phyloP scores from a whole-genome alignment of 2,888 invertebrate genomes.

The Tinea semifulvella region DNA sequence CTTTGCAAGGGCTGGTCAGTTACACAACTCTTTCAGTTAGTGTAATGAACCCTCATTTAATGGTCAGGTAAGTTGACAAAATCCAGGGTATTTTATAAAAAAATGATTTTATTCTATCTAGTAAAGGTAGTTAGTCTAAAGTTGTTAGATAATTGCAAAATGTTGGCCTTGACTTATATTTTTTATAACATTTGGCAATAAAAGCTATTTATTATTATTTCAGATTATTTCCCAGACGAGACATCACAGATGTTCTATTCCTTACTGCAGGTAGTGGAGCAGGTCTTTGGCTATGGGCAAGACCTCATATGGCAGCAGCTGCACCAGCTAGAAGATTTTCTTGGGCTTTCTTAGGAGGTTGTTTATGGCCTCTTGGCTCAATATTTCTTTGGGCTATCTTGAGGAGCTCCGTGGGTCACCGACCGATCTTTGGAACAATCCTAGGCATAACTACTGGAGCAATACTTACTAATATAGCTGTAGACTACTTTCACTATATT shows the following conservation, averaged over 20 bases:
- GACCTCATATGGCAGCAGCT: constrained; percentile 78
- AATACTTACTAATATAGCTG: constrained; percentile 70
- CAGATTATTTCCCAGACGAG: constrained; percentile 76
- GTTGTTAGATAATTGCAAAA: too few species aligned
- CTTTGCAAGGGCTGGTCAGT: constrained; percentile 77
- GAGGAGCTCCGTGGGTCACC: constrained; percentile 79
- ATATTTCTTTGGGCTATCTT: constrained; percentile 89
- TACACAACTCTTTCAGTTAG: constrained; percentile 83
- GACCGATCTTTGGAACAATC: constrained; percentile 71
- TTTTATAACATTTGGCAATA: too few species aligned
- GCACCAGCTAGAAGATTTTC: constrained; percentile 68
- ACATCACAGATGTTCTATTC: constrained; percentile 83
- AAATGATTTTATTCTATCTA: constrained; percentile 18
- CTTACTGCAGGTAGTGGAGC: constrained; percentile 83
- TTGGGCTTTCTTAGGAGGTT: constrained; percentile 80
- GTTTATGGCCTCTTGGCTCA: constrained; percentile 89
- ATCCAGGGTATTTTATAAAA: too few species aligned
- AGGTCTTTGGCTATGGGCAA: constrained; percentile 83
- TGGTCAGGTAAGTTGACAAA: constrained; percentile 76
- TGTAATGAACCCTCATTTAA: constrained; percentile 84
- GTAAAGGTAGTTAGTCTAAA: constrained; percentile 4
- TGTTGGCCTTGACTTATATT: too few species aligned
- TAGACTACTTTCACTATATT: constrained; percentile 71
- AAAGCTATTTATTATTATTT: too few species aligned
- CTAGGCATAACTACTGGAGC: constrained; percentile 77